A percentile compares a stretch with the other conserved stretches of the same genome.
These are phyloP conservation scores for Hypsibius dujardini DNA, from an alignment of 1,140 invertebrate species.

Conservation along the genomic window DNA sequence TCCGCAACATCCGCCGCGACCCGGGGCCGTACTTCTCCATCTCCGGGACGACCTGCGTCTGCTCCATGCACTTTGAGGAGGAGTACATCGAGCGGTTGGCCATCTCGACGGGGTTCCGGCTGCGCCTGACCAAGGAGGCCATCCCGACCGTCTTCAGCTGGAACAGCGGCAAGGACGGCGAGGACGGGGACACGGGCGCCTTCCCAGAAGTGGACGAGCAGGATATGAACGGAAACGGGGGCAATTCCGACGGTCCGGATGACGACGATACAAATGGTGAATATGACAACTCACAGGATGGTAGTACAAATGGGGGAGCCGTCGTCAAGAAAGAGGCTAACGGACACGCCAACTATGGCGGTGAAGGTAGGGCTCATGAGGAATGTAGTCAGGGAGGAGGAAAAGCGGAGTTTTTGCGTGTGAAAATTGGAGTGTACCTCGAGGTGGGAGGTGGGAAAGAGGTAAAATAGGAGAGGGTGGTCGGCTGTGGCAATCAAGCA, in stretches of 20 bases:
- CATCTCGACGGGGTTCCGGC: conserved; percentile 15
- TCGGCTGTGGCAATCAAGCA: no score
- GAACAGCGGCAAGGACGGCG: neutral
- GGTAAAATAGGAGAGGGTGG: no score
- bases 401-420: no score
- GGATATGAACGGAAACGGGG: neutral
- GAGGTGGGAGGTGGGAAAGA: no score
- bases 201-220: neutral
- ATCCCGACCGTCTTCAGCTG: conserved; percentile 8
- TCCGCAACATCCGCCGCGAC: conserved; percentile 6
- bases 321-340: neutral
- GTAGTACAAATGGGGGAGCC: neutral
- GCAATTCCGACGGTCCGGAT: neutral
- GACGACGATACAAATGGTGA: conserved; percentile 15
- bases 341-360: neutral
- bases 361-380: neutral
- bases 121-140: conserved; percentile 14
- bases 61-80: conserved; percentile 14
- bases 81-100: conserved; percentile 15
- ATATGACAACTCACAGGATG: neutral
- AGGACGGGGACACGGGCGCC: neutral
- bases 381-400: no score
- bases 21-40: conserved; percentile 14
- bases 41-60: conserved; percentile 7
- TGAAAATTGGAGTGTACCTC: no score